A percentile compares a stretch with the other conserved stretches of the same genome.
phyloP scores from a whole-genome alignment of 2,888 invertebrate species.

The Philereme transversata region DNA sequence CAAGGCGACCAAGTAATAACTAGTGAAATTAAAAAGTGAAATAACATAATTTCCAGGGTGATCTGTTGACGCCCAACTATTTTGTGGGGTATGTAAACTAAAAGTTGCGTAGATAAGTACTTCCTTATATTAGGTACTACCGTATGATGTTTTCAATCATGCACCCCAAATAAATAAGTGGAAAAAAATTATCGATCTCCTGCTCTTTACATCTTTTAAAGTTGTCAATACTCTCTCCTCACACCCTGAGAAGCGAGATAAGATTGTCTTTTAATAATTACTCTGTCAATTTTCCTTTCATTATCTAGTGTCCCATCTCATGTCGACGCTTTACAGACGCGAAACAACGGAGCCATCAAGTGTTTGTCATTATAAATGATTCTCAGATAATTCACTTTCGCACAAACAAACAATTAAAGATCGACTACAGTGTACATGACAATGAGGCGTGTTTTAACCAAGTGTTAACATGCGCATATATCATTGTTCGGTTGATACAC shows the following conservation, averaged over 20 bases:
- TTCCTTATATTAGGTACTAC: too few relatives aligned
- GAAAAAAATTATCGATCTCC: too few relatives aligned
- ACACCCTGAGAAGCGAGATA: constrained; percentile 33
- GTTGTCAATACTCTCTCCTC: constrained; percentile 42
- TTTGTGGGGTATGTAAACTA: too few relatives aligned
- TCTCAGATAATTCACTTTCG: constrained; percentile 56
- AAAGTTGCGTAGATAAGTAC: too few relatives aligned
- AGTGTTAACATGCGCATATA: constrained; percentile 80
- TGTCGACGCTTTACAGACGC: constrained; percentile 43
- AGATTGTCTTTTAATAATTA: constrained; percentile 51
- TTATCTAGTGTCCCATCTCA: constrained; percentile 59
- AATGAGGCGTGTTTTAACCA: constrained; percentile 74
- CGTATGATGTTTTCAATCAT: too few relatives aligned
- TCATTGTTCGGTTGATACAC: constrained; percentile 76
- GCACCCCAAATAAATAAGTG: too few relatives aligned
- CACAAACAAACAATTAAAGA: constrained; percentile 65
- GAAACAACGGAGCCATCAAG: constrained; percentile 40
- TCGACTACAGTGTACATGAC: constrained; percentile 61
- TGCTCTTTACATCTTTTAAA: background rate
- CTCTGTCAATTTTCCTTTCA: constrained; percentile 57
- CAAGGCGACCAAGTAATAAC: too few relatives aligned
- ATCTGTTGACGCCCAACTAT: too few relatives aligned
- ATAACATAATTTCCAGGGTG: too few relatives aligned
- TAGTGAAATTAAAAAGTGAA: too few relatives aligned
- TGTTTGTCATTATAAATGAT: constrained; percentile 39